Evolutionary conservation across 2,797 vertebrate genomes (phyloP), one percentile per base, ranked within the genome.

Genomic region (Clarias laeviceps): DNA sequence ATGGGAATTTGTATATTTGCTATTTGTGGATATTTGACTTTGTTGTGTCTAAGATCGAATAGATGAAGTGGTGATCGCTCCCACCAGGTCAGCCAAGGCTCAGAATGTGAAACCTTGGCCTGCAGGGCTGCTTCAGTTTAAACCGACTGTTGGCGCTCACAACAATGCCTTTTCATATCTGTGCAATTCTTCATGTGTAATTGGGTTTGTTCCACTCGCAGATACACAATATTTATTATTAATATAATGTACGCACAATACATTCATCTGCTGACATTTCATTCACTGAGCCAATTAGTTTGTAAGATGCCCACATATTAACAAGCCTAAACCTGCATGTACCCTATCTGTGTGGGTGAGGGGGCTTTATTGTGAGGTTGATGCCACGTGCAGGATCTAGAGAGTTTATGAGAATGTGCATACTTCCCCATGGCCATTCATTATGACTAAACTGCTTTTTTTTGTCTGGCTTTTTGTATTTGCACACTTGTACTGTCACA

Each of bases 351-450:
- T 40, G 6, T 3, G 32, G 20, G 32, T 61, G 82, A 83, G 82
- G 72, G 80, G 54, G 32, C 85, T 84, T 82, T 70, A 72, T 40
- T 64, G 29, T 0, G 34, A 82, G 87, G 34, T 64, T 80, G 88
- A 83, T 72, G 84, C 88, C 88, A 89, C 83, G 82, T 89, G 83
- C 77, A 84, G 29, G 65, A 56, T 81, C 85, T 65, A 27, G 82
- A 32, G 79, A 85, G 84, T 86, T 82, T 85, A 82, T 45, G 24
- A 45, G n/a, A 76, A 65, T 76, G n/a, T 80, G 76, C 82, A 79
- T 82, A 78, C 82, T 56, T 89, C 89, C 64, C 73, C 37, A 80
- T 82, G 85, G 80, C 87, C 57, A 17, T 79, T 62, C 57, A 40
- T 74, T 81, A 84, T 89, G 27, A 78, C 87, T 88, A 86, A 29